Evolutionary conservation across 2,888 invertebrate species (phyloP).

Genomic region (Tromatobia lineatoria): DNA sequence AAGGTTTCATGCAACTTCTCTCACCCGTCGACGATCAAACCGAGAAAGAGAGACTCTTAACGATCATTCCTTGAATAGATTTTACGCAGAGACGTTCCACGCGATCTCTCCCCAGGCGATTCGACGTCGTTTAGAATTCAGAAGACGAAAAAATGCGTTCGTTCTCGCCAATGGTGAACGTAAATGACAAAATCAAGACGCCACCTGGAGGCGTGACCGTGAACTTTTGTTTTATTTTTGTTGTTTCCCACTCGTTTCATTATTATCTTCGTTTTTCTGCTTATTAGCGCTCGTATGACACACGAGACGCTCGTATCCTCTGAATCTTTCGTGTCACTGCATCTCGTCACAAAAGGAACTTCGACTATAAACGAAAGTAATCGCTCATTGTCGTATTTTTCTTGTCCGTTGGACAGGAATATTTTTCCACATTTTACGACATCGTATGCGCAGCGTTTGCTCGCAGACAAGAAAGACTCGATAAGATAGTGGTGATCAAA

Average conservation of each 20-base stretch:
- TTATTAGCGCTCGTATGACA: slow-evolving; percentile 40
- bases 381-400: slow-evolving; percentile 42
- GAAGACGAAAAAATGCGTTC: slow-evolving; percentile 41
- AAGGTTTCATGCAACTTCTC: slow-evolving; percentile 62
- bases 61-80: slow-evolving; percentile 63
- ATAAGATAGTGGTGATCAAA: too few relatives aligned
- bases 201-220: slow-evolving; percentile 26
- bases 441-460: not conserved
- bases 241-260: slow-evolving; percentile 14
- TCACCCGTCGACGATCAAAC: slow-evolving; percentile 32
- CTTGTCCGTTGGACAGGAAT: slow-evolving; percentile 2
- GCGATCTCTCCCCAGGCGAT: slow-evolving; percentile 9
- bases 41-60: slow-evolving; percentile 38
- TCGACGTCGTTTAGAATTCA: slow-evolving; percentile 40
- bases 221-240: slow-evolving; percentile 19
- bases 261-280: slow-evolving; percentile 45
- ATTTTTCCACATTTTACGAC: slow-evolving; percentile 37
- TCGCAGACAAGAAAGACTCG: slow-evolving; percentile 3
- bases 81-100: slow-evolving; percentile 55
- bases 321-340: slow-evolving; percentile 16
- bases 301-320: slow-evolving; percentile 3
- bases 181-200: slow-evolving; percentile 49
- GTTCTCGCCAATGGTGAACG: slow-evolving; percentile 35
- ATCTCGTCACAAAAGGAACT: slow-evolving; percentile 7
- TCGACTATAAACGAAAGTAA: slow-evolving; percentile 46